Percentiles rank a stretch among this genome's conserved stretches.
Evolutionary conservation across 64 coral and sea anemone genomes (phyloP).

Genomic region (Hydrozoanthus tunicans): DNA sequence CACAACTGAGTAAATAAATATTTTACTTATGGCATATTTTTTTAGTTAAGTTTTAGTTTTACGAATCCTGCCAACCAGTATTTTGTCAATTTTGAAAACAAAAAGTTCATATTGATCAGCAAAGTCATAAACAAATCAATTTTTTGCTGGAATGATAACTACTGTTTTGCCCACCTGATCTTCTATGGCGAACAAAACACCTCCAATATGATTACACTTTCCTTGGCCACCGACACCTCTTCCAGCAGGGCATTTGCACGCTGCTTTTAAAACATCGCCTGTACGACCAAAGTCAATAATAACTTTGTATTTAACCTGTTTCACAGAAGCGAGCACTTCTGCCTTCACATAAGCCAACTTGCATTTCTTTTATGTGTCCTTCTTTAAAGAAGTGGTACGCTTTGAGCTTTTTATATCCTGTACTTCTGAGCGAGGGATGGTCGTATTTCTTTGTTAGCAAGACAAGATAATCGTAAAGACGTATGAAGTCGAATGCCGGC

Average conservation of each 20-base stretch:
- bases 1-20: no score
- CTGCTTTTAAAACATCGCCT: not conserved
- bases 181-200: conserved; percentile 60
- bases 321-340: not conserved
- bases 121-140: no score
- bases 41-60: no score
- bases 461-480: conserved; percentile 1
- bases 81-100: no score
- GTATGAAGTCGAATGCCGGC: not conserved
- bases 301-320: not conserved
- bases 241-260: not conserved
- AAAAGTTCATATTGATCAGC: no score
- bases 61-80: no score
- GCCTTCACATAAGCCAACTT: conserved; percentile 11
- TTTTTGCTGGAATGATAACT: no score
- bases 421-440: conserved; percentile 4
- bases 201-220: conserved; percentile 65
- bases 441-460: conserved; percentile 1
- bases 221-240: conserved; percentile 56
- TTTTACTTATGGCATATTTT: no score
- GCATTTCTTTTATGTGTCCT: conserved; percentile 31
- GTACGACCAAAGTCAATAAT: not conserved
- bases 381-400: conserved; percentile 39
- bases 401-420: conserved; percentile 21
- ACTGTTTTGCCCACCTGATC: not conserved